These are phyloP conservation scores for Calameuta filiformis DNA, from an alignment of 2,888 invertebrate species.

Conservation along the genomic window DNA sequence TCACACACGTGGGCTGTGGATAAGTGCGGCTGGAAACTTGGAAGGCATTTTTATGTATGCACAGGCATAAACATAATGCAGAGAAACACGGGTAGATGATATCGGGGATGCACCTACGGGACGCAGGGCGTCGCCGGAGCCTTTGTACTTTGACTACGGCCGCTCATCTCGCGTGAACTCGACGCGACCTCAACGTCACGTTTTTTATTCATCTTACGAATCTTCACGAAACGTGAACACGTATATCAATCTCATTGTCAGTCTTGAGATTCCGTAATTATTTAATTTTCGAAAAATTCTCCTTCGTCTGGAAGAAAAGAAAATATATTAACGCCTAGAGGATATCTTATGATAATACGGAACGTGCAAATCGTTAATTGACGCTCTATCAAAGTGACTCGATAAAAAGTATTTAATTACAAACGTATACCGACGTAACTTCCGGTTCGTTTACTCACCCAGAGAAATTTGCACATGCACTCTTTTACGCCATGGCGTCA, in stretches of 20 bases:
- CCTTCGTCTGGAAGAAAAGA: background rate
- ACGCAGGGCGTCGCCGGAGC: slow-evolving; percentile 56
- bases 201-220: slow-evolving; percentile 7
- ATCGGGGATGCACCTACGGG: slow-evolving; percentile 60
- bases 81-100: slow-evolving; percentile 63
- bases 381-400: slow-evolving; percentile 57
- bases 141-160: slow-evolving; percentile 52
- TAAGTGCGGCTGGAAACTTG: slow-evolving; percentile 25
- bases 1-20: slow-evolving; percentile 26
- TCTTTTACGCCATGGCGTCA: slow-evolving; percentile 57
- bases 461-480: slow-evolving; percentile 28
- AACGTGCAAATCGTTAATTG: slow-evolving; percentile 43
- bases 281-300: background rate
- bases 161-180: slow-evolving; percentile 40
- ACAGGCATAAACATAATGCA: slow-evolving; percentile 59
- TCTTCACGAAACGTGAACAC: background rate
- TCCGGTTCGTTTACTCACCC: slow-evolving; percentile 36
- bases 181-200: slow-evolving; percentile 7
- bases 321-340: background rate
- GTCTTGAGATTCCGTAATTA: background rate
- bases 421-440: slow-evolving; percentile 46
- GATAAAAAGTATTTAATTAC: slow-evolving; percentile 58
- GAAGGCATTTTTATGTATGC: slow-evolving; percentile 48
- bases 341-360: background rate
- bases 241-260: background rate